These are phyloP conservation scores for Drosophila ogumai DNA, from an alignment of 1,140 invertebrate species.

Conservation along the genomic window DNA sequence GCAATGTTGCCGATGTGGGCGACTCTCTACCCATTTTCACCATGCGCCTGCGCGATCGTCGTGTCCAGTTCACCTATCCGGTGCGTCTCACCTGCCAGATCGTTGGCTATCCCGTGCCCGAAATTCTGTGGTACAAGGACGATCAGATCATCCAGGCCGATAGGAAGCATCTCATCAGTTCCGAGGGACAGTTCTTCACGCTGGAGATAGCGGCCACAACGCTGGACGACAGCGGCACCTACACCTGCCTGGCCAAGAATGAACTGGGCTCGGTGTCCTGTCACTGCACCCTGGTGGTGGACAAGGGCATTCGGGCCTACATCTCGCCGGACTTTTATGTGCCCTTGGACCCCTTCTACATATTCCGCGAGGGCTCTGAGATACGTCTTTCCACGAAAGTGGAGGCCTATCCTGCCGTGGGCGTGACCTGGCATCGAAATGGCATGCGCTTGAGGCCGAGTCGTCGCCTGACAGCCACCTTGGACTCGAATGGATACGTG, in stretches of 20 bases:
- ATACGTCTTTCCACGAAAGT: conserved; percentile 90
- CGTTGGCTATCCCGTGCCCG: conserved; percentile 90
- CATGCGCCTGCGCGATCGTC: conserved; percentile 92
- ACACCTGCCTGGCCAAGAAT: conserved; percentile 92
- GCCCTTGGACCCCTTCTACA: conserved; percentile 88
- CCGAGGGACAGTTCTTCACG: conserved; percentile 89
- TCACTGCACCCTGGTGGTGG: conserved; percentile 92
- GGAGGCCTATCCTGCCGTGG: conserved; percentile 92
- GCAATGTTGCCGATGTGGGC: conserved; percentile 51
- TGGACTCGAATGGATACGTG: conserved; percentile 92
- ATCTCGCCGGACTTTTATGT: conserved; percentile 91
- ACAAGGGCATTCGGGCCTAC: conserved; percentile 93
- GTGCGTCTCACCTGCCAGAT: conserved; percentile 95
- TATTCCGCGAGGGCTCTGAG: conserved; percentile 87
- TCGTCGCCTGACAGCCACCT: conserved; percentile 89
- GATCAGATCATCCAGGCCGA: conserved; percentile 86
- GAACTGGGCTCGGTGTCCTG: conserved; percentile 93
- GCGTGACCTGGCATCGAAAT: conserved; percentile 91
- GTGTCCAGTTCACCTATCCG: conserved; percentile 92
- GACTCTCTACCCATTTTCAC: conserved; percentile 92
- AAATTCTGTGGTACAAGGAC: conserved; percentile 92
- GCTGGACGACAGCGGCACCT: conserved; percentile 92
- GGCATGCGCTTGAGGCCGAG: conserved; percentile 91
- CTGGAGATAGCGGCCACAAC: conserved; percentile 92
- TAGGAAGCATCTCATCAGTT: conserved; percentile 79